phyloP scores from a whole-genome alignment of 2,888 invertebrate genomes.

The Camponotus fellah region DNA sequence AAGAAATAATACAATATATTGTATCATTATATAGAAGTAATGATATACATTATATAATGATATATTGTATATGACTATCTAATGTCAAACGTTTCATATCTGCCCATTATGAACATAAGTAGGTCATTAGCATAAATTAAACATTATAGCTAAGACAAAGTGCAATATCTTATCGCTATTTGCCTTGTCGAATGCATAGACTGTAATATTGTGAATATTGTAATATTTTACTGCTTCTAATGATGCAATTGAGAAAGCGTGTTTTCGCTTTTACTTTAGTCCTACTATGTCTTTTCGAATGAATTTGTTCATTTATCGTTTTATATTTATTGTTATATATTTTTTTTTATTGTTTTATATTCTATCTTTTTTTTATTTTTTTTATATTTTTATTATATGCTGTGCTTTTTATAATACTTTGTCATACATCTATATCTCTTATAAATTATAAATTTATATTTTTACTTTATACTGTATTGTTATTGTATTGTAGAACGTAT shows the following conservation, averaged over 20 bases:
- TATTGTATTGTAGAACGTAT: not conserved
- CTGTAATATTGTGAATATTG: not conserved
- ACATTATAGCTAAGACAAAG: slow-evolving; percentile 2
- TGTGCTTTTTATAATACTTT: too few relatives aligned
- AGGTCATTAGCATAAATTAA: slow-evolving; percentile 4
- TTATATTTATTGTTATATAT: not conserved
- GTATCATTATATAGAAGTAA: too few relatives aligned
- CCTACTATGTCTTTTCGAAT: not conserved
- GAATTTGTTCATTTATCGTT: not conserved
- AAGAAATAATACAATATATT: not conserved
- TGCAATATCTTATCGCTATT: slow-evolving; percentile 5
- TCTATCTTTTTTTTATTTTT: too few relatives aligned
- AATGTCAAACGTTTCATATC: not conserved
- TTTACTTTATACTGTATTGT: not conserved
- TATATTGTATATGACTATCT: not conserved
- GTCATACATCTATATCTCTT: not conserved
- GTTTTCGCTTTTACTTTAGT: slow-evolving; percentile 20
- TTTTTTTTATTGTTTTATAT: too few relatives aligned
- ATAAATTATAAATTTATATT: not conserved
- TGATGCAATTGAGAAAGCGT: not conserved
- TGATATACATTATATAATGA: too few relatives aligned
- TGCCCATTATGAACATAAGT: not conserved
- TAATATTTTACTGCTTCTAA: not conserved
- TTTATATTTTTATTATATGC: not conserved
- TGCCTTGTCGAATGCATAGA: not conserved